These are phyloP conservation scores for Fissipunctia ypsillon DNA, from an alignment of 2,888 invertebrate genomes.

Conservation along the genomic window DNA sequence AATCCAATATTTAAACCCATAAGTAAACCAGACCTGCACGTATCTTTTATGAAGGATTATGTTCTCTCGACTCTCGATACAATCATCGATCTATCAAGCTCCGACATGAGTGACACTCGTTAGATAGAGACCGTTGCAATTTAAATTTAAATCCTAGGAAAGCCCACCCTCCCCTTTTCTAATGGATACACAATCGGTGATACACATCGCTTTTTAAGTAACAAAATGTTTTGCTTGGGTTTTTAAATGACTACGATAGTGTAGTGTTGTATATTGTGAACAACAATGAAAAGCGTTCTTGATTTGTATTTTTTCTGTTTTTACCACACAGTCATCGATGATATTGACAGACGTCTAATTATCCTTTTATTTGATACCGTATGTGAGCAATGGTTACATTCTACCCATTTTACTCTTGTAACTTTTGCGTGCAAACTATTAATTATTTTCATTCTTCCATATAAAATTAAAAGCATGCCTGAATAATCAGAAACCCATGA, in stretches of 20 bases:
- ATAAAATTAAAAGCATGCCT: not conserved
- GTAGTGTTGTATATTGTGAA: not conserved
- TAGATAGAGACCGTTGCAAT: constrained; percentile 82
- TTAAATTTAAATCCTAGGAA: constrained; percentile 87
- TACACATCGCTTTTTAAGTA: constrained; percentile 60
- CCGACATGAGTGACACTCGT: constrained; percentile 82
- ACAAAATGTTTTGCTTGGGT: constrained; percentile 26
- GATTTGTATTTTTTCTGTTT: not conserved
- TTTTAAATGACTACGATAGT: not conserved
- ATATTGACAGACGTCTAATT: not conserved
- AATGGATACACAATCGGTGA: constrained; percentile 60
- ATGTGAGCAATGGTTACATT: not conserved
- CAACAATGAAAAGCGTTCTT: not conserved
- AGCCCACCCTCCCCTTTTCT: constrained; percentile 73
- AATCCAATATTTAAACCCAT: not conserved
- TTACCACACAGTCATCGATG: not conserved
- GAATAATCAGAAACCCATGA: not conserved
- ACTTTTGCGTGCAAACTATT: not conserved
- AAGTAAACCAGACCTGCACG: constrained; percentile 5
- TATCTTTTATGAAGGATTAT: constrained; percentile 60
- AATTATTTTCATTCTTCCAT: not conserved
- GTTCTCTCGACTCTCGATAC: constrained; percentile 72
- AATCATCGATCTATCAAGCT: constrained; percentile 86
- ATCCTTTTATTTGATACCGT: not conserved
- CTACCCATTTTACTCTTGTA: not conserved